Conservation (phyloP, 2,888 invertebrate genomes). For the Noctua comes region DNA sequence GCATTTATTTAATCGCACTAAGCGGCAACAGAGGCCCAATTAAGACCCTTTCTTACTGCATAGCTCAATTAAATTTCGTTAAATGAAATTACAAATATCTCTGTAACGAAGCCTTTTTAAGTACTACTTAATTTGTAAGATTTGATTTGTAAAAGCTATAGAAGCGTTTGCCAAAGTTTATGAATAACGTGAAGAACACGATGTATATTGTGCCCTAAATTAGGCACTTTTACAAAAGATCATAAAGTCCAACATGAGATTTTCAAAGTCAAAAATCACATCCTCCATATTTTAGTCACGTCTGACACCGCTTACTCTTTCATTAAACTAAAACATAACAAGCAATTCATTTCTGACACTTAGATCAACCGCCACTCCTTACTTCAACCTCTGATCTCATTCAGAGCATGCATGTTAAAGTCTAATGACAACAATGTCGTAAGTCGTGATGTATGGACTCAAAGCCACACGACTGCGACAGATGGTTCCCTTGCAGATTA, state of each 20-base stretch:
- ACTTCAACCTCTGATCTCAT: constrained; percentile 51
- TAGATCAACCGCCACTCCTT: constrained; percentile 25
- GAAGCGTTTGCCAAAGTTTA: too few species aligned
- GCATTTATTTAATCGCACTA: too few species aligned
- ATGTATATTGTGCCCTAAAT: not conserved
- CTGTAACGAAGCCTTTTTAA: too few species aligned
- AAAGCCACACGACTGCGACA: constrained; percentile 55
- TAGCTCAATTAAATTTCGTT: too few species aligned
- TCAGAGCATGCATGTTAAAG: constrained; percentile 34
- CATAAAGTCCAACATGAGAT: not conserved
- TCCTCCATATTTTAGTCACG: not conserved
- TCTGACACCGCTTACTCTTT: not conserved
- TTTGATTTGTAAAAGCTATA: too few species aligned
- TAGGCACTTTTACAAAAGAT: not conserved
- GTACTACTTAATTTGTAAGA: too few species aligned
- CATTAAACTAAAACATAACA: constrained; percentile 19
- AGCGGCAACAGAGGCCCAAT: too few species aligned
- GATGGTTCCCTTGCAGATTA: constrained; percentile 56
- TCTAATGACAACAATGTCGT: constrained; percentile 55
- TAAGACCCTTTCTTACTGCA: too few species aligned
- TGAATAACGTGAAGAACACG: too few species aligned
- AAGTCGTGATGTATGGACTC: constrained; percentile 53
- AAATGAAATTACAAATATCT: too few species aligned
- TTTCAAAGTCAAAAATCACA: not conserved
- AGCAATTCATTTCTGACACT: constrained; percentile 24